Conservation (phyloP, 2,888 invertebrate genomes). For the Leucophenga maculata region DNA sequence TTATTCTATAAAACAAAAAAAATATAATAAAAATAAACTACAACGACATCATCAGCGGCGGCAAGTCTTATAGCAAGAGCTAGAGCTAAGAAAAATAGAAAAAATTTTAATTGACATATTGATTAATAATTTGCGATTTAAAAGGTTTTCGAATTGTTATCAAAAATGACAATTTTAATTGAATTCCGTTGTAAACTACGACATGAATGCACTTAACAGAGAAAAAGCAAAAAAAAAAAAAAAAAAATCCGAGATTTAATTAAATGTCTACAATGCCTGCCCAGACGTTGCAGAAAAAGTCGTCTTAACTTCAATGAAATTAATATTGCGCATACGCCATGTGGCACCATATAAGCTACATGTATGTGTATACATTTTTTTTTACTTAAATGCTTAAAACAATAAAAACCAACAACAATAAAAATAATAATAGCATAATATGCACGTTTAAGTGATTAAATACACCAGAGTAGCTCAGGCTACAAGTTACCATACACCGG, state of each 20-base stretch:
- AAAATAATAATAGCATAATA: slow-evolving; percentile 7
- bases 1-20: neutral
- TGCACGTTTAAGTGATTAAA: slow-evolving; percentile 19
- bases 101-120: neutral
- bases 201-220: neutral
- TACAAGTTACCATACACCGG: slow-evolving; percentile 18
- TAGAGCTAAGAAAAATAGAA: no score
- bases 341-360: neutral
- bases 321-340: neutral
- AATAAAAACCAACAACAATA: slow-evolving; percentile 7
- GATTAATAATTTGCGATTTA: slow-evolving; percentile 36
- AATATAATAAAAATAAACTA: neutral
- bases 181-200: slow-evolving; percentile 32
- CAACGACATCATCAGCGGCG: neutral
- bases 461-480: neutral
- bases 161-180: slow-evolving; percentile 56
- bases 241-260: neutral
- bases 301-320: neutral
- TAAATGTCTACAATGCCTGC: neutral
- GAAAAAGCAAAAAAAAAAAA: neutral
- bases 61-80: neutral
- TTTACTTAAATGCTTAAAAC: neutral
- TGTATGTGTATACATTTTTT: no score
- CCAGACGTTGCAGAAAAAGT: no score
- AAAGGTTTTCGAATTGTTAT: slow-evolving; percentile 47